Percentiles rank a stretch among this genome's conserved stretches.
These are phyloP conservation scores for Eclectus roratus DNA, from an alignment of 2,113 vertebrate species.

Conservation along the genomic window DNA sequence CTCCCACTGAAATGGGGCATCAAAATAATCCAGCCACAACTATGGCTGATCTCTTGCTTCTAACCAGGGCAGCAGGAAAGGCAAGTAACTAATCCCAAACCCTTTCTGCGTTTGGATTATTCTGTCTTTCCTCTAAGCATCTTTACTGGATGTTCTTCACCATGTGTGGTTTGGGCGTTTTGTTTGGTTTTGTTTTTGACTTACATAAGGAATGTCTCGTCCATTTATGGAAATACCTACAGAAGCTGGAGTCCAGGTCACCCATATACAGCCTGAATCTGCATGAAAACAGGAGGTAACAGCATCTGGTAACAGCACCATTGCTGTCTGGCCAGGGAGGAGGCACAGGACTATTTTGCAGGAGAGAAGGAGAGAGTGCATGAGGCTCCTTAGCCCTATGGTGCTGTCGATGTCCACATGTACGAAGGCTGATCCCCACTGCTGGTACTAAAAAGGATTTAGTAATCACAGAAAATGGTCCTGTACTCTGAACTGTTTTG, in stretches of 20 bases:
- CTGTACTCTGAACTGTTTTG: neutral
- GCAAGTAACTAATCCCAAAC: neutral
- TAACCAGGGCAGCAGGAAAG: neutral
- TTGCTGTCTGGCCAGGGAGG: neutral
- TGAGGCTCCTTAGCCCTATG: neutral
- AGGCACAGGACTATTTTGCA: neutral
- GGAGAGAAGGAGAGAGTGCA: neutral
- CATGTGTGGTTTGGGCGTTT: neutral
- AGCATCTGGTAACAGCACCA: neutral
- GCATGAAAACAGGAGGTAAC: neutral
- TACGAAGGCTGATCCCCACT: neutral
- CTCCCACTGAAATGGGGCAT: neutral
- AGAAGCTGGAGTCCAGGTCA: neutral
- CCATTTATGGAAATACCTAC: neutral
- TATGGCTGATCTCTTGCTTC: neutral
- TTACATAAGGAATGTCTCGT: neutral
- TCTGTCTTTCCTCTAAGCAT: neutral
- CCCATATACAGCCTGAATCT: neutral
- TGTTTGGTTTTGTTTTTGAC: neutral
- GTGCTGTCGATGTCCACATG: neutral
- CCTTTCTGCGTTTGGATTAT: neutral
- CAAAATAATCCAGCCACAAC: neutral
- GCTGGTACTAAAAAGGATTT: neutral
- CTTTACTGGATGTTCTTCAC: neutral
- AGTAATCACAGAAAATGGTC: neutral